Evolutionary conservation across 1,140 invertebrate genomes (phyloP), one percentile per base, ranked within the genome.

Genomic region (Himalopsyche phryganea): DNA sequence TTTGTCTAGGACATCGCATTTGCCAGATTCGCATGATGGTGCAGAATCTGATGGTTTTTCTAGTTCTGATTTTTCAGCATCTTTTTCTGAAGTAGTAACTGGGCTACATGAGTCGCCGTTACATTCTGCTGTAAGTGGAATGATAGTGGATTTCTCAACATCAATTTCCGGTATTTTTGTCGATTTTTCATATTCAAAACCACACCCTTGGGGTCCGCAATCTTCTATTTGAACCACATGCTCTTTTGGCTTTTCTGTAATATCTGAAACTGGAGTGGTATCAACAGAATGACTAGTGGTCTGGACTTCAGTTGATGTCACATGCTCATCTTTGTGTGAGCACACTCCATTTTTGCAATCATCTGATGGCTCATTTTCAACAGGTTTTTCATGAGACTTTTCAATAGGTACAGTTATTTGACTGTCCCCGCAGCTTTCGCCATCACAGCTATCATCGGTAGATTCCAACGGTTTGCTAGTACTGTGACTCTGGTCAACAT

Each of bases 301-400:
- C 9, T 3, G 23, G 23, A 9, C 23, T 5, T 28, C 23, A 28
- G 23, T 28, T 28, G 3, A 3, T 5, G 9, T 28, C 9, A 28
- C 23, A n/a, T 23, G 19, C 45, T 47, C 23, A 15, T 50, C 48
- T 36, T 33, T 38, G 13, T 6, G n/a, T 18, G 14, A 19, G n/a
- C 48, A 50, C 32, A 50, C 13, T 20, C 48, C 48, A 18, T 50
- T 38, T 19, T 15, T 7, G 36, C 48, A 50, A 36, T 40, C 33
- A 36, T 5, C 23, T 28, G 23, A 28, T 28, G 23, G 23, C 23
- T 58, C 40, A 38, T 17, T 55, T 46, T 55, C 40, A 9, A 52
- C n/a, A 19, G 58, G 32, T 44, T 58, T 44, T 17, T 58, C 42
- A 40, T 61, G 48, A 20, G 50, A 28, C 45, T 13, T 15, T 23